Evolutionary conservation across 2,888 invertebrate species (phyloP).

Genomic region (Ophioninae sp.): DNA sequence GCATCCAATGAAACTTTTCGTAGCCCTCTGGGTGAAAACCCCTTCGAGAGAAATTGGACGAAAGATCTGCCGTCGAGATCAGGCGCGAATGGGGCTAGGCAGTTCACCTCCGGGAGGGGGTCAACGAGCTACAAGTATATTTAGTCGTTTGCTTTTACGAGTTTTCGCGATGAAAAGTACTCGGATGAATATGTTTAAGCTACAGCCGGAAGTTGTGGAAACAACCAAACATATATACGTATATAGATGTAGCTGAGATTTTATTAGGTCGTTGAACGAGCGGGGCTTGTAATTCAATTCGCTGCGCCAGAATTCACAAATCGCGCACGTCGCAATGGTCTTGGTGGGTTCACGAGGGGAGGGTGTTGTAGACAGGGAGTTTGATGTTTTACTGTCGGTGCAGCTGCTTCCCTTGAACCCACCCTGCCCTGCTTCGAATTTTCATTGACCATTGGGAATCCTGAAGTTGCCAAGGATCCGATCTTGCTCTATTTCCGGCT

Average conservation of each 20-base stretch:
- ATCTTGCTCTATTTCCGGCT: not conserved
- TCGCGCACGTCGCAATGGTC: conserved; percentile 25
- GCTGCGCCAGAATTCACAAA: conserved; percentile 34
- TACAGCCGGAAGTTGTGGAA: not conserved
- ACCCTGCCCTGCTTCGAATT: not conserved
- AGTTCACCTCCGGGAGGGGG: not conserved
- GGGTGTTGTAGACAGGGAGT: conserved; percentile 32
- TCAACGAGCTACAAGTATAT: not conserved
- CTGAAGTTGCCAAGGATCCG: conserved; percentile 19
- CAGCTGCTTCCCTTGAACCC: conserved; percentile 26
- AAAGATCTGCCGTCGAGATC: not conserved
- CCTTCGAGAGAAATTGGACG: not conserved
- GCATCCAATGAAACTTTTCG: not conserved
- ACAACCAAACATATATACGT: conserved; percentile 6
- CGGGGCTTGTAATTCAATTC: conserved; percentile 46
- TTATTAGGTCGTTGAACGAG: conserved; percentile 46
- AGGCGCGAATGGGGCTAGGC: not conserved
- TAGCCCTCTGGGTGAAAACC: not conserved
- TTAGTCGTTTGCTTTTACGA: conserved; percentile 25
- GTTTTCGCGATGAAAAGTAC: conserved; percentile 5
- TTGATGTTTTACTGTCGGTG: conserved; percentile 43
- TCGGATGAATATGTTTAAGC: conserved; percentile 31
- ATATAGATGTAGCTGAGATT: not conserved
- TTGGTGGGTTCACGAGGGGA: conserved; percentile 16
- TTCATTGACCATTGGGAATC: conserved; percentile 38